Evolutionary conservation across 2,888 invertebrate genomes (phyloP), one percentile per base, ranked within the genome.

Genomic region (Pasiphila rectangulata): DNA sequence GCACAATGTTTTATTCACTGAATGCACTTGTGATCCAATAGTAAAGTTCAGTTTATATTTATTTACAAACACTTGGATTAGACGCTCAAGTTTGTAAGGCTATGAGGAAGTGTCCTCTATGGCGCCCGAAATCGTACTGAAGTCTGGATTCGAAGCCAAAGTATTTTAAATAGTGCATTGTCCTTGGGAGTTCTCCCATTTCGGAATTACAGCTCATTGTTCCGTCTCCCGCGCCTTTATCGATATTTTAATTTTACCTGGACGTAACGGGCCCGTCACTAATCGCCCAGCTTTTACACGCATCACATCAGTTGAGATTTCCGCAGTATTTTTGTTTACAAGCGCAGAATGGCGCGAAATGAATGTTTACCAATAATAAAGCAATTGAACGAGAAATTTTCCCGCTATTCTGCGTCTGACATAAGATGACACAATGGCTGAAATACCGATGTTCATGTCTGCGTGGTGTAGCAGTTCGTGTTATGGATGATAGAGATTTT

Each of bases 51-150:
- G 15, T 24, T 32, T 75, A 69, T 67, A 61, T 67, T 41, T 82
- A 82, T 82, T 79, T 80, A 83, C 74, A 75, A 83, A 83, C 77
- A 80, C 73, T 65, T 63, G 51, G 47, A 64, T 59, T 46, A 53
- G 56, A 60, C 60, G 64, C 50, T 24, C 37, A 56, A 61, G 24
- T 42, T 48, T 16, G 29, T 16, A 27, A 41, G 49, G 59, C 54
- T 56, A 67, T 57, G 59, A 67, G 67, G 75, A 77, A 80, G 80
- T 75, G 80, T 69, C 64, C 78, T 73, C 77, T 56, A 46, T 77
- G 83, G 76, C 73, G 79, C 69, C 74, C 77, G 67, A 81, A 82
- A 75, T 77, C 72, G 79, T 75, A 87, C 86, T 87, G 86, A 85
- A 79, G 79, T 76, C 83, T 77, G 83, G 83, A 82, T 78, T 69